phyloP scores from a whole-genome alignment of 1,140 invertebrate genomes.

The Trichonephila clavata region DNA sequence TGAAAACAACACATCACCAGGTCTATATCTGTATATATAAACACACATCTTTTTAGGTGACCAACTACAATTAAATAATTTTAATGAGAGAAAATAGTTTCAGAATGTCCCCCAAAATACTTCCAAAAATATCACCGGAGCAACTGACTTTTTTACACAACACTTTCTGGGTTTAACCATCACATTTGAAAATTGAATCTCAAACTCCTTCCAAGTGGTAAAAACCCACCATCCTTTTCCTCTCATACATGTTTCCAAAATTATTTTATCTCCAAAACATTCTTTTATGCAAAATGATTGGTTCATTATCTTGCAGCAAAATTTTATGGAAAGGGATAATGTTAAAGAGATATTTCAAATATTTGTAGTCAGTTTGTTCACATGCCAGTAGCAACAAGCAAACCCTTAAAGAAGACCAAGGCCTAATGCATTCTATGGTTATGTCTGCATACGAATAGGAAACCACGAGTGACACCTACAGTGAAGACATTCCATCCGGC shows the following conservation, averaged over 20 bases:
- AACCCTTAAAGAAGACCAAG: neutral
- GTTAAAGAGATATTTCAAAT: slow-evolving; percentile 1
- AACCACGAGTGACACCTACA: slow-evolving; percentile 31
- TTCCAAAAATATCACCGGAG: no score
- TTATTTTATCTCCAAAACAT: slow-evolving; percentile 2
- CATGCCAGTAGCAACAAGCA: neutral
- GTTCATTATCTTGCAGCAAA: slow-evolving; percentile 2
- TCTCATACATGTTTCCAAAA: neutral
- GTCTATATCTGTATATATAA: no score
- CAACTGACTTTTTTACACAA: no score
- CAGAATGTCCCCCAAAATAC: no score
- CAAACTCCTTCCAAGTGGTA: no score
- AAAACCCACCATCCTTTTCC: neutral
- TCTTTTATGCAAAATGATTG: slow-evolving; percentile 10
- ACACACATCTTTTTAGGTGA: no score
- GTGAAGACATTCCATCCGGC: slow-evolving; percentile 42
- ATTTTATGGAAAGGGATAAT: slow-evolving; percentile 14
- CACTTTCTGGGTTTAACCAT: no score
- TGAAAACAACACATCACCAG: no score
- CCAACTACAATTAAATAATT: no score
- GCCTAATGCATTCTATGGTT: slow-evolving; percentile 2
- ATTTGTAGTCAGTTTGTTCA: neutral
- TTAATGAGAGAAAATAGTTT: no score
- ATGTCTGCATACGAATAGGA: slow-evolving; percentile 54
- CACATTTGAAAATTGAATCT: no score